A percentile compares a stretch with the other conserved stretches of the same genome.
phyloP scores from a whole-genome alignment of 2,797 vertebrate species.

The Staurois parvus region DNA sequence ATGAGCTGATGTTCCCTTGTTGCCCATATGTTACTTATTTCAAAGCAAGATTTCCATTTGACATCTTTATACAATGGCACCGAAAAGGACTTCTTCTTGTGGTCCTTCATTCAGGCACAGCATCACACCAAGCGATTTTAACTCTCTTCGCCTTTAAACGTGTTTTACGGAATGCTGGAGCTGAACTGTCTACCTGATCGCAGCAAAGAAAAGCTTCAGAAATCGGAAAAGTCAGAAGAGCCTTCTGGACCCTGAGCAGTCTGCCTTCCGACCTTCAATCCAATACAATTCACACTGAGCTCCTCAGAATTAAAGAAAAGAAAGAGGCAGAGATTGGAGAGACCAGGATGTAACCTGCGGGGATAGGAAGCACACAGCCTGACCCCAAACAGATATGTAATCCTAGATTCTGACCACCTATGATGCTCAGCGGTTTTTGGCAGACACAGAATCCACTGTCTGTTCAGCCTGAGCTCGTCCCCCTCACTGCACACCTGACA shows the following conservation, averaged over 20 bases:
- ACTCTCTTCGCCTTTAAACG: no score
- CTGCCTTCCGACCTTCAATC: not conserved
- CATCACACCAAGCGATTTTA: no score
- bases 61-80: no score
- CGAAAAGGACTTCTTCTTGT: no score
- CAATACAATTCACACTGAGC: slow-evolving; percentile 4
- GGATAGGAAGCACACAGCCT: slow-evolving; percentile 53
- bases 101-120: no score
- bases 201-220: no score
- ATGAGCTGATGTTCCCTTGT: no score
- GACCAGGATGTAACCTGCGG: slow-evolving; percentile 55
- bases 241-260: not conserved
- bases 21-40: no score
- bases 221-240: not conserved
- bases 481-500: slow-evolving; percentile 45
- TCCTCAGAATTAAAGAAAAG: slow-evolving; percentile 2
- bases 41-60: no score
- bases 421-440: slow-evolving; percentile 47
- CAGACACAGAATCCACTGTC: slow-evolving; percentile 48
- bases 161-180: no score
- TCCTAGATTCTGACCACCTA: slow-evolving; percentile 56
- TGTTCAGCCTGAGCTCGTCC: slow-evolving; percentile 20
- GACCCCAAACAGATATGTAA: slow-evolving; percentile 61
- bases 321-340: slow-evolving; percentile 4
- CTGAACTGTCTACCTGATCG: no score